These are phyloP conservation scores for Arnoldichthys spilopterus DNA, from an alignment of 2,797 vertebrate genomes.

Conservation along the genomic window DNA sequence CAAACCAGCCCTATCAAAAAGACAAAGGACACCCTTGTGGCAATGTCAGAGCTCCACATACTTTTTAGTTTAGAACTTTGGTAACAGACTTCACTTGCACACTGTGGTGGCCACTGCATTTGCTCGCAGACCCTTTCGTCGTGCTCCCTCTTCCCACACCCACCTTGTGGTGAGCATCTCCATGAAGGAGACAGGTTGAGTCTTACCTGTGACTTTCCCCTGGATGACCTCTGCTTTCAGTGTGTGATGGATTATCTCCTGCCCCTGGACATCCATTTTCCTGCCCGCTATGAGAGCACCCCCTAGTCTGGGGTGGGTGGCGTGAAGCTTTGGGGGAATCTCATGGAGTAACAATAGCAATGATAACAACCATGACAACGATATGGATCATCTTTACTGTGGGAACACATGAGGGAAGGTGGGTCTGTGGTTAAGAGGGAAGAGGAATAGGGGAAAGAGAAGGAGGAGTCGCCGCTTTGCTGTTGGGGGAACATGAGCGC, in stretches of 20 bases:
- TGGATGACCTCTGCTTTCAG: constrained; percentile 78
- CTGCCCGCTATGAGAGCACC: constrained; percentile 64
- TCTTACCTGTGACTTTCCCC: constrained; percentile 69
- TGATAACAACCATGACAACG: constrained; percentile 50
- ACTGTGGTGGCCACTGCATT: neutral
- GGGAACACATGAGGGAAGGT: constrained; percentile 24
- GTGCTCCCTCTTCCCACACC: neutral
- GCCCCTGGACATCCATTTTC: constrained; percentile 76
- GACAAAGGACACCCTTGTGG: constrained; percentile 52
- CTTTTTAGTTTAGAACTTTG: constrained; percentile 27
- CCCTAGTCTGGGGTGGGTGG: constrained; percentile 49
- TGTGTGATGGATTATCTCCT: constrained; percentile 75
- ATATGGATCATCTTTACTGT: constrained; percentile 55
- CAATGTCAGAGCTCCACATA: constrained; percentile 45
- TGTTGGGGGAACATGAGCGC: neutral
- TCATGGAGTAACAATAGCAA: constrained; percentile 51
- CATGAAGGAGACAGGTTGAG: constrained; percentile 51
- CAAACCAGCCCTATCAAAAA: constrained; percentile 31
- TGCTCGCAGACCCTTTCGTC: neutral
- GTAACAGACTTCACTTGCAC: constrained; percentile 7
- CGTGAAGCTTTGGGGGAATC: constrained; percentile 46
- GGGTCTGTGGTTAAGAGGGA: neutral
- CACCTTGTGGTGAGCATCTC: constrained; percentile 21
- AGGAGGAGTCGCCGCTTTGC: neutral
- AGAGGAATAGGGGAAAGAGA: neutral